Evolutionary conservation across 2,888 invertebrate genomes (phyloP).

Genomic region (Lasioglossum malachurum): DNA sequence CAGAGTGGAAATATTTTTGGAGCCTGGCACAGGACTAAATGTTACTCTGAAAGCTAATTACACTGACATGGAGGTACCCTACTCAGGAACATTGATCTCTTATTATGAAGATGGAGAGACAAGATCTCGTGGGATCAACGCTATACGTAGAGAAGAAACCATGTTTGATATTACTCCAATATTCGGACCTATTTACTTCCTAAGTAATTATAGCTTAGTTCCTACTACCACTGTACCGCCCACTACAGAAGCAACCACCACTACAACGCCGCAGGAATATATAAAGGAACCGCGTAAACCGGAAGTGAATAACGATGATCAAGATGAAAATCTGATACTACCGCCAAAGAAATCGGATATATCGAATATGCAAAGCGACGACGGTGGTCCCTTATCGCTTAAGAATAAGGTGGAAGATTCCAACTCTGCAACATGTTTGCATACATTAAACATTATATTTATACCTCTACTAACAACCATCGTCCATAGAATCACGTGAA

Average conservation of each 20-base stretch:
- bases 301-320: constrained; percentile 65
- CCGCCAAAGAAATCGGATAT: constrained; percentile 83
- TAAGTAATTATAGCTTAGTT: constrained; percentile 91
- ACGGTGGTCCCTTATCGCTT: constrained; percentile 78
- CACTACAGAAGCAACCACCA: constrained; percentile 85
- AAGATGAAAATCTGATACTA: constrained; percentile 83
- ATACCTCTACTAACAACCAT: constrained; percentile 57
- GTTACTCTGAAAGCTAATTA: constrained; percentile 91
- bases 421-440: constrained; percentile 36
- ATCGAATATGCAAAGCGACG: constrained; percentile 82
- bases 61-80: constrained; percentile 91
- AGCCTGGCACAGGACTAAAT: constrained; percentile 93
- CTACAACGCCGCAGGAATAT: constrained; percentile 86
- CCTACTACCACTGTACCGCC: constrained; percentile 91
- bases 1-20: constrained; percentile 88
- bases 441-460: constrained; percentile 51
- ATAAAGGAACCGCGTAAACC: constrained; percentile 86
- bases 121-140: constrained; percentile 87
- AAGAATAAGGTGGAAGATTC: constrained; percentile 75
- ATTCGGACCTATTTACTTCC: constrained; percentile 91
- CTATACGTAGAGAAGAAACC: constrained; percentile 88
- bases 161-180: constrained; percentile 90
- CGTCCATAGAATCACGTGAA: constrained; percentile 71
- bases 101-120: constrained; percentile 88
- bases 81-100: constrained; percentile 90